Evolutionary conservation across 1,140 invertebrate genomes (phyloP), one percentile per base, ranked within the genome.

Genomic region (Chrysoperla carnea): DNA sequence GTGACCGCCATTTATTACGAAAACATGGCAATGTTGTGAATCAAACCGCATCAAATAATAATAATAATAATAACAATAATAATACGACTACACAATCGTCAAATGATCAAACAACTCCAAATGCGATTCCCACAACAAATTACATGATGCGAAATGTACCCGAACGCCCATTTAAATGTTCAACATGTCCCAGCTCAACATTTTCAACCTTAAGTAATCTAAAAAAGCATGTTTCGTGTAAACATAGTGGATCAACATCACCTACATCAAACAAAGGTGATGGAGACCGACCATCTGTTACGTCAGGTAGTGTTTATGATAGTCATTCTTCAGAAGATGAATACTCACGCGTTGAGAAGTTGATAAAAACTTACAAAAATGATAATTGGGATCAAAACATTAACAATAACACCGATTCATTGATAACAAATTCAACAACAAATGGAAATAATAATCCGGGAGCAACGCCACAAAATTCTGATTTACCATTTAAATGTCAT

Each of bases 401-500:
- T 23, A 23, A 23, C 17, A 23, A 23, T 23, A 33, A 33, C 6
- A 33, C 8, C 6, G 8, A 8, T 41, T 0, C 27, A 46, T 0
- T 48, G 46, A 15, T 53, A 50, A 2, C 43, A 50, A 7, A 53
- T 46, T 44, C 42, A 49, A 0, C 56, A 54, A 0, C 57, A 53
- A 1, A 52, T 49, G 23, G 50, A 51, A 0, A 56, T 12, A 33
- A 33, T 12, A 11, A 33, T 53, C 6, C 54, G 49, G 0, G 52
- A 48, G 4, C 53, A 49, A 15, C 44, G 9, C 17, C 17, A 23
- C 42, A 61, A 46, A 60, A 60, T 38, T 62, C 67, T 3, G 82
- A 86, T 45, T 63, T 84, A 28, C 85, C 87, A 0, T 93, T 86
- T 66, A 91, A 91, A 57, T 96, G 90, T 54, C 87, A 94, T 60